Base-by-base conservation (phyloP, 2,113 vertebrate species). In the Ctenodactylus gundi region DNA sequence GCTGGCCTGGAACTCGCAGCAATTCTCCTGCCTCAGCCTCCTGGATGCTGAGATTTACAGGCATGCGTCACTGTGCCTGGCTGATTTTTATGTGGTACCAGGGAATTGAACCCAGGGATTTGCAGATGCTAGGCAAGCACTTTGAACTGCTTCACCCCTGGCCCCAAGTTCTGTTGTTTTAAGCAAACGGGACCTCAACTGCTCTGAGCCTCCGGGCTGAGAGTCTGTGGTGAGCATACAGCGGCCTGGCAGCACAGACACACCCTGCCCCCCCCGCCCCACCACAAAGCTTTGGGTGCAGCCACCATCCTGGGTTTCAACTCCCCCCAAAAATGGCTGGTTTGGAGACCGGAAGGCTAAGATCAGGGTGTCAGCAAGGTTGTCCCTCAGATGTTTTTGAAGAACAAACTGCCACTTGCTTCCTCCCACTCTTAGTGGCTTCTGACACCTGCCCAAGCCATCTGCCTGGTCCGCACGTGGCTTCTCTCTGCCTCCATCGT, bases 391-490 rank as follows among this genome's bases (percentile, higher is more conserved):
- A 49, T 23, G 41, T 46, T 29, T 67, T 73, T 55, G n/a, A 7
- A 64, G 58, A 31, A 62, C 41, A n/a, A 34, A 8, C n/a, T 10
- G 1, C 20, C 1, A 4, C 36, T 13, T 5, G 9, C 2, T 11
- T 41, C 70, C 57, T 39, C 36, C 7, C 2, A 29, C 31, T 5
- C 12, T 27, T 36, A 36, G 17, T 36, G 64, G 60, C 64, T 29
- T n/a, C 65, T 1, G 0, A 46, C 23, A 0, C 7, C 12, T 27
- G 4, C 17, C 8, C 41, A 49, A 15, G 9, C 18, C 31, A 25
- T 29, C 10, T 18, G 27, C 29, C 73, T 72, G 29, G 1, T 3
- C 14, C 34, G 17, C 14, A 3, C 3, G 1, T 49, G 20, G 1
- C 53, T n/a, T 17, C 1, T 49, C 60, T 44, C 51, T 41, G 67